Percentiles rank a stretch among this genome's conserved stretches.
phyloP scores from a whole-genome alignment of 2,888 invertebrate genomes.

The Seira sanloemensis region DNA sequence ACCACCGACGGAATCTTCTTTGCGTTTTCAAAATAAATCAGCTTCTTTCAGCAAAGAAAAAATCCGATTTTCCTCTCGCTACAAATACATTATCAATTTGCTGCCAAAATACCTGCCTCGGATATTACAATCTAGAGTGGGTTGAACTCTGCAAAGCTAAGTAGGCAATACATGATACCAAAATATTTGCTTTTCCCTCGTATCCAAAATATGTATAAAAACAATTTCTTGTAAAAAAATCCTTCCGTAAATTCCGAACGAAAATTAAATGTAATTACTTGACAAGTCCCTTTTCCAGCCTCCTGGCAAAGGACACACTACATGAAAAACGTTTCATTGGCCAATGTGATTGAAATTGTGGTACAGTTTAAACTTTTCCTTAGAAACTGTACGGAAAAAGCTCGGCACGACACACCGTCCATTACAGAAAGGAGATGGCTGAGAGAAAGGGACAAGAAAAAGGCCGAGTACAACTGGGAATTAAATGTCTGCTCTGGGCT shows the following conservation, averaged over 20 bases:
- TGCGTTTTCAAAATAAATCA: not conserved
- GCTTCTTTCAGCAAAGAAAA: not conserved
- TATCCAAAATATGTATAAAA: too few species aligned
- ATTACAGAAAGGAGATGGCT: not conserved
- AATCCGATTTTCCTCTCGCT: slow-evolving; percentile 16
- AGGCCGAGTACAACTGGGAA: slow-evolving; percentile 35
- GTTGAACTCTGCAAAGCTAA: too few species aligned
- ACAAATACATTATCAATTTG: not conserved
- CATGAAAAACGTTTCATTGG: not conserved
- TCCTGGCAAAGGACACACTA: not conserved
- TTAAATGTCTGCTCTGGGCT: slow-evolving; percentile 36
- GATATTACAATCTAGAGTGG: too few species aligned
- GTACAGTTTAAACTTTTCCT: slow-evolving; percentile 17
- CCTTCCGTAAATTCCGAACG: too few species aligned
- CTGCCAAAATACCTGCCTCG: too few species aligned
- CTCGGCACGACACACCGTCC: too few species aligned
- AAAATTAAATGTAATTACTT: slow-evolving; percentile 55
- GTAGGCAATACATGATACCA: too few species aligned
- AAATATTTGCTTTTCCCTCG: too few species aligned
- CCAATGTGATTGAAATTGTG: slow-evolving; percentile 24
- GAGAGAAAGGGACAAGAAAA: slow-evolving; percentile 40
- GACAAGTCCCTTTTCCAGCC: not conserved
- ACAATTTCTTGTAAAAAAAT: too few species aligned
- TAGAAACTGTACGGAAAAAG: not conserved
- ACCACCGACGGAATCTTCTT: not conserved